Evolutionary conservation across 2,888 invertebrate genomes (phyloP), one percentile per base, ranked within the genome.

Genomic region (Diaphora mendica): DNA sequence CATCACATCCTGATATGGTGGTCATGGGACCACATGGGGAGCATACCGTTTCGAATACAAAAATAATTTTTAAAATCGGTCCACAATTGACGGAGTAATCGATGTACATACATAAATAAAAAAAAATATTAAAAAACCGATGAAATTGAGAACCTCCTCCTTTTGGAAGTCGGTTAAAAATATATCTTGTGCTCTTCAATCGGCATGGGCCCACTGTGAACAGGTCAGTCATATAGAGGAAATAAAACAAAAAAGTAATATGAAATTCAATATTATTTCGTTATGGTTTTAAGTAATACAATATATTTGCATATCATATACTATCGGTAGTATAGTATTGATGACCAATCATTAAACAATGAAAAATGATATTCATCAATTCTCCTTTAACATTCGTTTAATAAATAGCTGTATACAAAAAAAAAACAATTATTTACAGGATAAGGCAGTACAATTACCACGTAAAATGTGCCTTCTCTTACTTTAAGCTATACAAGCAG

Each of bases 361-460:
- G 94, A 93, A 94, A 90, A 91, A 94, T 94, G 93, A 94, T 89
- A 93, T 92, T 91, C 94, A 94, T 95, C 94, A 95, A 93, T 93
- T 92, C 90, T 92, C 91, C 90, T 93, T 94, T 93, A 94, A 95
- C 94, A 93, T 95, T 93, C 89, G 92, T 95, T 95, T 94, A 96
- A 96, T 96, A 96, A 96, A 96, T 96, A 96, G 96, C 95, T 95
- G 96, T 96, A 95, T 96, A 96, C 95, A 96, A 96, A 93, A 90
- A 33, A 35, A 39, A 92, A 96, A 96, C 96, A 95, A 95, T 95
- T 96, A 96, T 96, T 96, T 96, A 96, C 96, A 96, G 92, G 91
- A 90, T 95, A 95, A 95, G 95, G 95, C 95, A 95, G 93, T 94
- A 94, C 88, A 91, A 91, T 93, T 93, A 95, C 94, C 94, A 94